Evolutionary conservation across 2,113 vertebrate species (phyloP), one percentile per base, ranked within the genome.

Genomic region (Burhinus bistriatus): DNA sequence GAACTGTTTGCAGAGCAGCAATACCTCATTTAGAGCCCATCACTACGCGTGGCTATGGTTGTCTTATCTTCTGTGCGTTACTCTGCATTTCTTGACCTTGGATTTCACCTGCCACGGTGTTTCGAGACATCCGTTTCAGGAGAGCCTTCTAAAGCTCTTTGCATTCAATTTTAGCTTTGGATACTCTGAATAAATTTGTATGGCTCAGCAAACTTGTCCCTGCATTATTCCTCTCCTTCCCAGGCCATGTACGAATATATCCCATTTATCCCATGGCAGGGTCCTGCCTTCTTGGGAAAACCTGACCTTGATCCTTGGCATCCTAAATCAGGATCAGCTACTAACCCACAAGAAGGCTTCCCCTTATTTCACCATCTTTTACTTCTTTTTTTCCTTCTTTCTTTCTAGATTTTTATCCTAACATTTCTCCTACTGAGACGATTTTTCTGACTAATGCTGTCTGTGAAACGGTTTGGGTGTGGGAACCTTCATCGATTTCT

Each of bases 1-100:
- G 84, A 93, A 66, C 92, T 76, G 90, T 69, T 47, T 69, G 57
- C 70, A 52, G 83, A 91, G 87, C 5, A 1, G 89, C 73, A 57
- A 2, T 30, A 18, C 45, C 89, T 93, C 77, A 13, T 89, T 87
- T 42, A 44, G 61, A 90, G 45, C 66, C 81, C 84, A 55, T 89
- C 29, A 2, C 47, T 32, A 5, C 0, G 1, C 6, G 0, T 70
- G 61, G 65, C 54, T 51, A 0, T 23, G 57, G 45, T 21, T 93
- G 81, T 59, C 68, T 47, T 69, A 5, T 25, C 76, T 83, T 51
- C 58, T 65, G 42, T 12, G 57, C 44, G 0, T 90, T 75, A 20
- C 66, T 61, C 75, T 52, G 73, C 44, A 9, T 79, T 94, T 82
- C 66, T 61, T 85, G 96, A 94, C 95, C 95, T 96, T 96, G 95